phyloP scores from a whole-genome alignment of 2,113 vertebrate species.

The Dicentrarchus labrax region DNA sequence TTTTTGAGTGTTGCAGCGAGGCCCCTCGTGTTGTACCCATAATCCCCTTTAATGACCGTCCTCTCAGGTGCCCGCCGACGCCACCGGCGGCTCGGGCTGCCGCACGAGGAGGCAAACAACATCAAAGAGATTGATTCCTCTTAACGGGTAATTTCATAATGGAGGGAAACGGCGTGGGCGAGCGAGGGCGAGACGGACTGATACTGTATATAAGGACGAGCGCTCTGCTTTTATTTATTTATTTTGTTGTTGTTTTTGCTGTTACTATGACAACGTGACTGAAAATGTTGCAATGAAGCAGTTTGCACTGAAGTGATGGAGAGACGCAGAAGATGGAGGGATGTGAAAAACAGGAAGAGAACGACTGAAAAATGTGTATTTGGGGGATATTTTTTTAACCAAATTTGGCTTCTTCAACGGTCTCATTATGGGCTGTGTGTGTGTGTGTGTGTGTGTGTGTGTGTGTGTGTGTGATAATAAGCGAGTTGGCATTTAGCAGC shows the following conservation, averaged over 20 bases:
- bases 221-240: background rate
- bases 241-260: background rate
- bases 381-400: background rate
- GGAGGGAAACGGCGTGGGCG: conserved; percentile 18
- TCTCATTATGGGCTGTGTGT: background rate
- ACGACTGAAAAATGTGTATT: background rate
- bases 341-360: background rate
- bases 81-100: background rate
- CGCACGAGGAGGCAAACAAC: conserved; percentile 20
- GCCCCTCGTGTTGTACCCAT: conserved; percentile 12
- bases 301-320: background rate
- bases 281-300: background rate
- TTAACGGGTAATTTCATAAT: conserved; percentile 50
- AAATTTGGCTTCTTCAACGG: background rate
- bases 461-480: conserved; percentile 40
- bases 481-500: conserved; percentile 43
- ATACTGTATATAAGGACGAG: fast-evolving
- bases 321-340: background rate
- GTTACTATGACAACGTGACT: background rate
- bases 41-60: conserved; percentile 40
- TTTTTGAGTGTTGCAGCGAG: conserved; percentile 19
- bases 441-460: conserved; percentile 12
- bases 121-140: conserved; percentile 50
- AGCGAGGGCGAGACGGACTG: background rate
- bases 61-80: conserved; percentile 30